Evolutionary conservation across 2,113 vertebrate genomes (phyloP).

Genomic region (Ochotona princeps): DNA sequence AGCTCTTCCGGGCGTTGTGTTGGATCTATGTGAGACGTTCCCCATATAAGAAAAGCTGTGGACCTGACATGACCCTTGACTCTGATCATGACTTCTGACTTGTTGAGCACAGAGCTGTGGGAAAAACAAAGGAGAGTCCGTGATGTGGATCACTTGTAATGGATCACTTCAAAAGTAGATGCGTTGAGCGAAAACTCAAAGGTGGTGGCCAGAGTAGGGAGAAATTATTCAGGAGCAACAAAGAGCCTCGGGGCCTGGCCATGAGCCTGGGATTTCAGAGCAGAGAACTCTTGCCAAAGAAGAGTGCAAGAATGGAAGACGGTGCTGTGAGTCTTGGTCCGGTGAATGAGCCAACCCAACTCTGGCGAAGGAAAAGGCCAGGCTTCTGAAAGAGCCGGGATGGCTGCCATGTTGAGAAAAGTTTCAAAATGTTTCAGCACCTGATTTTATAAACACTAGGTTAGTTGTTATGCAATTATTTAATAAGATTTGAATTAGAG

Average conservation of each 20-base stretch:
- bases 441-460: neutral
- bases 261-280: neutral
- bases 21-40: too few species aligned
- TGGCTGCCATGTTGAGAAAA: neutral
- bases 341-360: neutral
- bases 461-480: neutral
- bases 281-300: neutral
- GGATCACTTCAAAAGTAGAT: neutral
- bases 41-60: neutral
- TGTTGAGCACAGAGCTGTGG: neutral
- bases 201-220: neutral
- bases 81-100: neutral
- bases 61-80: neutral
- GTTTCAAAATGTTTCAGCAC: neutral
- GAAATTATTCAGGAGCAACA: neutral
- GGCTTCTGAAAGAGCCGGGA: neutral
- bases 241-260: neutral
- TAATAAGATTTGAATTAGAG: neutral
- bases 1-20: neutral
- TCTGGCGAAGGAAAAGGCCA: neutral
- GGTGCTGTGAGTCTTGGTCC: neutral
- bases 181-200: neutral
- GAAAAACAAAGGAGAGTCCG: neutral
- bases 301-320: neutral
- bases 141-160: neutral